A percentile compares a stretch with the other conserved stretches of the same genome.
Conservation (phyloP, 1,140 invertebrate species). For the Daktulosphaira vitifoliae region DNA sequence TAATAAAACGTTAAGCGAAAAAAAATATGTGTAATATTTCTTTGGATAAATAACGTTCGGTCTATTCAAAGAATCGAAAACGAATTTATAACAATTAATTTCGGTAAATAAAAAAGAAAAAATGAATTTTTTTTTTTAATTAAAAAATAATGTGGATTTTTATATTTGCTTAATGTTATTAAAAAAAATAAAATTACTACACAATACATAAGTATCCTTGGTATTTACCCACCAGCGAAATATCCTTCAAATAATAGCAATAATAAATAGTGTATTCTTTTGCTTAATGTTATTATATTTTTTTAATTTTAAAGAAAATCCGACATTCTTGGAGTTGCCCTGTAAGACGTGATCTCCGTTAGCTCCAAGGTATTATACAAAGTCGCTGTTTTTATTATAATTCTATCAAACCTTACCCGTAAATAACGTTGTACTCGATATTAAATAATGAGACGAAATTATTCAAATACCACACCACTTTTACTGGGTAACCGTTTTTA, state of each 20-base stretch:
- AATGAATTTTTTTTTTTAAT: neutral
- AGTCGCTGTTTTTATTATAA: neutral
- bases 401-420: too few relatives aligned
- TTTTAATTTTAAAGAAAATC: slow-evolving; percentile 32
- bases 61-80: neutral
- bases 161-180: neutral
- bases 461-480: too few relatives aligned
- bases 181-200: neutral
- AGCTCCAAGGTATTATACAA: slow-evolving; percentile 23
- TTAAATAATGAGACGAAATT: too few relatives aligned
- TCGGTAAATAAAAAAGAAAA: slow-evolving; percentile 26
- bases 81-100: slow-evolving; percentile 31
- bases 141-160: slow-evolving; percentile 6
- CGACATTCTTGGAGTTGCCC: slow-evolving; percentile 19
- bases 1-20: too few relatives aligned
- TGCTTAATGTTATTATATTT: neutral
- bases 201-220: slow-evolving; percentile 17
- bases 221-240: neutral
- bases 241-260: neutral
- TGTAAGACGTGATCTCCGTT: slow-evolving; percentile 29
- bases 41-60: neutral
- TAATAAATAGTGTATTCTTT: neutral
- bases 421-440: too few relatives aligned
- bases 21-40: too few relatives aligned
- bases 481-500: too few relatives aligned